Evolutionary conservation across 2,797 vertebrate genomes (phyloP), one percentile per base, ranked within the genome.

Genomic region (Premnoplex brunnescens): DNA sequence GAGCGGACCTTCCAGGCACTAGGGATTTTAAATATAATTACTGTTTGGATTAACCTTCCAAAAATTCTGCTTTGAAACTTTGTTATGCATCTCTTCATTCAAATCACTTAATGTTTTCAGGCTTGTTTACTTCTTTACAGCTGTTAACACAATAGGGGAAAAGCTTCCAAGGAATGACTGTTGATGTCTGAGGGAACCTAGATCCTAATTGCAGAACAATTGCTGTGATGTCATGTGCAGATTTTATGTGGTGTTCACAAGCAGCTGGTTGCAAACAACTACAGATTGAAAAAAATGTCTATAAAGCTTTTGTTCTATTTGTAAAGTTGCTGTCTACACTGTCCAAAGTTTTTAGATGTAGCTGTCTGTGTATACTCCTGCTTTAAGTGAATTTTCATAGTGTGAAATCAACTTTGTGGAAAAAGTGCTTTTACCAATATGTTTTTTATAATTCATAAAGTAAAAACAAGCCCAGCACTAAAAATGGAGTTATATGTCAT

Each of bases 131-230:
- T 83, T 88, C 62, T 93, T 92, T 49, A 51, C 73, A 92, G 87
- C 91, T 95, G 92, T 85, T 92, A 93, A 83, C 76, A 96, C 92
- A 95, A 94, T 96, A 87, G 91, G 67, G 72, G 36, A 74, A 83
- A 80, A 92, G 88, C 67, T 92, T 95, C 96, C 91, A 95, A 93
- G 69, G 55, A 92, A 69, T 76, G 69, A 27, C 76, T 94, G 2
- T 86, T 89, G 66, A 72, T 93, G 58, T 85, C 27, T 69, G 76
- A 88, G 46, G 60, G 85, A 94, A 92, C 77, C 66, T 94, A 78
- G 73, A 51, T 80, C 28, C 76, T 95, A 89, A 91, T 30, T 95
- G 78, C 51, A 89, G 68, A 96, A 95, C 92, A 96, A 94, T 92
- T 91, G 85, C 73, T 6, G 14, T 89, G 89, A 92, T 94, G 54